These are phyloP conservation scores for Geotrupes spiniger DNA, from an alignment of 2,888 invertebrate genomes.

Conservation along the genomic window DNA sequence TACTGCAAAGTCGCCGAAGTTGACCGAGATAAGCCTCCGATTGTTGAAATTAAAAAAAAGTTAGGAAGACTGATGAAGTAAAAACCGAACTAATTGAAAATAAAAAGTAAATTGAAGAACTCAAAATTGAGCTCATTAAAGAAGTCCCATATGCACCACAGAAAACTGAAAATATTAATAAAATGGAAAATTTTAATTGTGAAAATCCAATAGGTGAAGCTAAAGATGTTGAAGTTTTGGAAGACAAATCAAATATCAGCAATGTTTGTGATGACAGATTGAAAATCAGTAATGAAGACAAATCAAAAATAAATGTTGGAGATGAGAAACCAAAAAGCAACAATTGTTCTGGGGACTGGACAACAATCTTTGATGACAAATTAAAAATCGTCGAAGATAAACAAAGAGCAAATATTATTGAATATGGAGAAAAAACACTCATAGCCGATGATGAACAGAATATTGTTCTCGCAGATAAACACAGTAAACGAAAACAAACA, in stretches of 20 bases:
- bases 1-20: background rate
- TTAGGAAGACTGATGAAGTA: background rate
- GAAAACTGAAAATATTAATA: conserved; percentile 7
- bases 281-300: too few species aligned
- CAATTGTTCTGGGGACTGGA: conserved; percentile 8
- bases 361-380: conserved; percentile 6
- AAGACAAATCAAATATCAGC: conserved; percentile 43
- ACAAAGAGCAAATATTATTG: conserved; percentile 5
- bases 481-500: conserved; percentile 1
- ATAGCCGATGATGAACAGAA: conserved; percentile 2
- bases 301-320: background rate
- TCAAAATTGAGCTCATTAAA: conserved; percentile 7
- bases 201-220: conserved; percentile 10
- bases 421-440: conserved; percentile 5
- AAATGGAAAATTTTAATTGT: conserved; percentile 3
- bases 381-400: background rate
- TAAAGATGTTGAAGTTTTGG: conserved; percentile 48
- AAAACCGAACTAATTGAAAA: conserved; percentile 5
- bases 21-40: background rate
- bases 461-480: too few species aligned
- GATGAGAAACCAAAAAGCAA: conserved; percentile 2
- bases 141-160: conserved; percentile 12
- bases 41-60: background rate
- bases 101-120: conserved; percentile 1
- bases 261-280: background rate